Conservation (phyloP, 2,888 invertebrate genomes). For the Oegoconia quadripuncta region DNA sequence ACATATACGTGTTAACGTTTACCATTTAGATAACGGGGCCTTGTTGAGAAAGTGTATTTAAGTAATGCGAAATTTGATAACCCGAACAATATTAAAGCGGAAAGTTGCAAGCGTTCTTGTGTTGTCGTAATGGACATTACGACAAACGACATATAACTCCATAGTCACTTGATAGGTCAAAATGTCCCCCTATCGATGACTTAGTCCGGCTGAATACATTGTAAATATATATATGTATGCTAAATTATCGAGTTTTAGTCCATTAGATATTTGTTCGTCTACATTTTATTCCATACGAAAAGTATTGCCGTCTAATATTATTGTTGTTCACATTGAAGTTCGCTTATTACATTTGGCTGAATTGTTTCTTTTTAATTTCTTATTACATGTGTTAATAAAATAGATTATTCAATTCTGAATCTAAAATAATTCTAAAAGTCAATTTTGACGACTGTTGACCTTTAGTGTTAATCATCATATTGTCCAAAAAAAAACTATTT, state of each 20-base stretch:
- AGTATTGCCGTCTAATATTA: constrained; percentile 68
- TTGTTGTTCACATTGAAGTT: constrained; percentile 64
- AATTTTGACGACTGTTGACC: constrained; percentile 52
- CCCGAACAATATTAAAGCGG: no score
- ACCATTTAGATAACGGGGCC: no score
- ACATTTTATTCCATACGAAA: constrained; percentile 69
- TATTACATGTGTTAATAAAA: constrained; percentile 20
- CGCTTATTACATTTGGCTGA: constrained; percentile 47
- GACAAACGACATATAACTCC: constrained; percentile 24
- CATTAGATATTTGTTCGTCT: constrained; percentile 74
- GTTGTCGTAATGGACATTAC: constrained; percentile 19
- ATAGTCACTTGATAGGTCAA: constrained; percentile 23
- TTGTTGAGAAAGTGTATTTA: not conserved
- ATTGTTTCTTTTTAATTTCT: constrained; percentile 46
- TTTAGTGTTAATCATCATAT: constrained; percentile 45
- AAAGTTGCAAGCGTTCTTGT: constrained; percentile 24
- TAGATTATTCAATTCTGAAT: constrained; percentile 20
- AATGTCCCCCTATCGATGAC: constrained; percentile 28
- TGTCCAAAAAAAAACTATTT: constrained; percentile 39
- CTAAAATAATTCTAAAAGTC: constrained; percentile 43
- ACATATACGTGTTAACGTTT: no score
- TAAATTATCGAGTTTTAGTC: constrained; percentile 62
- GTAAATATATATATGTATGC: constrained; percentile 52
- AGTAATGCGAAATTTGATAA: no score
- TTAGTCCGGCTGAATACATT: constrained; percentile 57